Evolutionary conservation across 2,888 invertebrate genomes (phyloP).

Genomic region (Polymixis flavicincta): DNA sequence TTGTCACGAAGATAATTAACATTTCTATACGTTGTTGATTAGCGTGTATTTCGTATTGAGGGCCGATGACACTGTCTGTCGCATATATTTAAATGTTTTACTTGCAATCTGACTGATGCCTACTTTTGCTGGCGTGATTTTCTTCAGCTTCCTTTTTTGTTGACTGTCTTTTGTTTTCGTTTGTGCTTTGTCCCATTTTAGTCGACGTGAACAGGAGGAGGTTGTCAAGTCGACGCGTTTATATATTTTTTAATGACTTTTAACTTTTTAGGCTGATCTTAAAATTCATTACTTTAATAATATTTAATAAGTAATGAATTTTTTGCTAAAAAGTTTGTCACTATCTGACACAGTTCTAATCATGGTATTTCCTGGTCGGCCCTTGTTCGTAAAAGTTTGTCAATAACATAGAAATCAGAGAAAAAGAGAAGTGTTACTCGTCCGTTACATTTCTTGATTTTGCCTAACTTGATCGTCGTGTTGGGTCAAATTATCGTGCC

Average conservation of each 20-base stretch:
- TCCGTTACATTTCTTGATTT: not conserved
- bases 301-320: too few species aligned
- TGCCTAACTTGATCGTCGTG: not conserved
- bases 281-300: too few species aligned
- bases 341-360: too few species aligned
- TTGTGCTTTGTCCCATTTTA: not conserved
- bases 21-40: slow-evolving; percentile 48
- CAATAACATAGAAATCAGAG: not conserved
- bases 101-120: not conserved
- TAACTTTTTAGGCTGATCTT: too few species aligned
- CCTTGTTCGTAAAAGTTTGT: not conserved
- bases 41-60: slow-evolving; percentile 45
- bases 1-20: slow-evolving; percentile 53
- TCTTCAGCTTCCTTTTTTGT: not conserved
- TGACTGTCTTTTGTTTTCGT: not conserved
- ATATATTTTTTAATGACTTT: too few species aligned
- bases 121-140: slow-evolving; percentile 1
- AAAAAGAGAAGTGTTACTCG: not conserved
- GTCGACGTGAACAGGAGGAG: too few species aligned
- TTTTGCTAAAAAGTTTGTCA: too few species aligned
- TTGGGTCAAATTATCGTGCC: slow-evolving; percentile 28
- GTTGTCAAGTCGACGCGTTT: too few species aligned
- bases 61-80: slow-evolving; percentile 36
- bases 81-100: slow-evolving; percentile 38
- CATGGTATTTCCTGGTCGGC: not conserved